Evolutionary conservation across 2,113 vertebrate species (phyloP).

Genomic region (Chloropsis cyanopogon): DNA sequence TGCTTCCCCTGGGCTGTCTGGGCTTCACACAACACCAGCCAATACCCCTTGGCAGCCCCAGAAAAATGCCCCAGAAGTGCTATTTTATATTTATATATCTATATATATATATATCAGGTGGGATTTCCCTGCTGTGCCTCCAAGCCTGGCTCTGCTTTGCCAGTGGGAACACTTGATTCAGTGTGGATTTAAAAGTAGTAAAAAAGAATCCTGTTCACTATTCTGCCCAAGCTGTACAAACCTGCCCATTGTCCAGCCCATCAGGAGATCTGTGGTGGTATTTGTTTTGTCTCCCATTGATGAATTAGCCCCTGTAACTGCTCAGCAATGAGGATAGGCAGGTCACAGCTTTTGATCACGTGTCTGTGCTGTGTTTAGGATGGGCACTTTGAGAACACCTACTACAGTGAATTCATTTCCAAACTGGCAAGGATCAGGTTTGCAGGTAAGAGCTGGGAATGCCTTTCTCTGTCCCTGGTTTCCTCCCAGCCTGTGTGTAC

Average conservation of each 20-base stretch:
- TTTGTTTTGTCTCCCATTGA: neutral
- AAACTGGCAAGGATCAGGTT: conserved; percentile 79
- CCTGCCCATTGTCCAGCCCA: neutral
- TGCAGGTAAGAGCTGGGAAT: conserved; percentile 73
- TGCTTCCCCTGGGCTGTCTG: neutral
- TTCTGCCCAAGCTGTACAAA: neutral
- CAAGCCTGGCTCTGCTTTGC: neutral
- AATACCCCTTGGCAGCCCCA: neutral
- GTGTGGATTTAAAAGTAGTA: neutral
- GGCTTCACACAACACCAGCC: neutral
- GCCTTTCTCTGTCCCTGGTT: neutral
- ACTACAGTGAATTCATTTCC: conserved; percentile 86
- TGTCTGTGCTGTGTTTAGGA: conserved; percentile 68
- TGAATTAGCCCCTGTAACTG: neutral
- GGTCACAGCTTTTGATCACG: neutral
- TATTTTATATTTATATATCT: too few relatives aligned
- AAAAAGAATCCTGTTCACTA: neutral
- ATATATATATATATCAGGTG: neutral
- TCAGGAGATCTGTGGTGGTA: neutral
- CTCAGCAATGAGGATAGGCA: neutral
- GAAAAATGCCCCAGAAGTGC: neutral
- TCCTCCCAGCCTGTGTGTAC: rapidly evolving
- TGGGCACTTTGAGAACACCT: conserved; percentile 85
- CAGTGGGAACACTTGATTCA: neutral
- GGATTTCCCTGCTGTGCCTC: neutral